Percentiles rank a stretch among this genome's conserved stretches.
Conservation (phyloP, 2,888 invertebrate species). For the Trimorus sp. region DNA sequence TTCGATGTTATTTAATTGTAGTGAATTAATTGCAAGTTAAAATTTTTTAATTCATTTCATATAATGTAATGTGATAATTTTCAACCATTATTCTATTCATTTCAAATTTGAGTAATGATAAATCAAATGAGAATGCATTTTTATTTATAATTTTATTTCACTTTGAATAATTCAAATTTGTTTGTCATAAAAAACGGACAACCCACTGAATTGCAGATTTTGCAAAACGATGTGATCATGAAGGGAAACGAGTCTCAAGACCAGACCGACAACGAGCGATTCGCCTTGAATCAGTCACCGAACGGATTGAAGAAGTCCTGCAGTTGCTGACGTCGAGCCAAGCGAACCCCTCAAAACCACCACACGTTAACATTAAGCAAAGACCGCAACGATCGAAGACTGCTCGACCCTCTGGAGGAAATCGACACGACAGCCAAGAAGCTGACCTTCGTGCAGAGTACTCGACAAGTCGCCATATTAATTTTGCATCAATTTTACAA, state of each 20-base stretch:
- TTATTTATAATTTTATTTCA: too few species aligned
- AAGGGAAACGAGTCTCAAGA: conserved; percentile 85
- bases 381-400: conserved; percentile 37
- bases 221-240: conserved; percentile 89
- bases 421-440: neutral
- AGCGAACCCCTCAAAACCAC: conserved; percentile 12
- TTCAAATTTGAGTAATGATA: too few species aligned
- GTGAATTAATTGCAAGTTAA: too few species aligned
- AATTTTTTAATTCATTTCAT: too few species aligned
- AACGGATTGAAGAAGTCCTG: conserved; percentile 83
- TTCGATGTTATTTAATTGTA: too few species aligned
- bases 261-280: conserved; percentile 86
- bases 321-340: conserved; percentile 83
- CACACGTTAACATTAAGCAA: neutral
- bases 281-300: conserved; percentile 85
- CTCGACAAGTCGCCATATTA: neutral
- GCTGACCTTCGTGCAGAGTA: too few species aligned
- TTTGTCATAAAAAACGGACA: too few species aligned
- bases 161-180: too few species aligned
- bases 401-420: conserved; percentile 31
- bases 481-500: too few species aligned
- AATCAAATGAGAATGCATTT: too few species aligned
- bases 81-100: too few species aligned
- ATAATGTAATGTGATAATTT: too few species aligned
- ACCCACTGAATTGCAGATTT: conserved; percentile 85